Evolutionary conservation across 2,797 vertebrate genomes (phyloP), one percentile per base, ranked within the genome.

Genomic region (Scomberomorus guttatus): DNA sequence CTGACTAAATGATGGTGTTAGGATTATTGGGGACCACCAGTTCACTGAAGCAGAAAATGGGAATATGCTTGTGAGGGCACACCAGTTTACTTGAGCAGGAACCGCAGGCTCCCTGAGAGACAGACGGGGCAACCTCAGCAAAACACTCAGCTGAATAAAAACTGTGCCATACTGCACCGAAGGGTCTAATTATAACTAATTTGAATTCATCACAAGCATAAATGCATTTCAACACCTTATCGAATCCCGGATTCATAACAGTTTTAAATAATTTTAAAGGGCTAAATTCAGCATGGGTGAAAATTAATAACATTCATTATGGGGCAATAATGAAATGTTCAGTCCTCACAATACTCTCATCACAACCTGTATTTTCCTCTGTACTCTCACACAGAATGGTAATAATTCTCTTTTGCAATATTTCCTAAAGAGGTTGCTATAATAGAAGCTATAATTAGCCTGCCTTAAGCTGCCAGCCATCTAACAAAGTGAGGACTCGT

Each of bases 21-120:
- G 94, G 94, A 95, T 96, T 95, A 95, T 94, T 94, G 93, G 93
- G 88, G 89, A 92, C 92, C 92, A 82, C 87, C 92, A 92, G 94
- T 91, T 95, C 94, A 95, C 77, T 94, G 94, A 94, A 95, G 95
- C 94, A 89, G 94, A 94, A 96, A 96, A 96, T 96, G 90, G 93
- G 94, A 95, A 95, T 93, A 89, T 92, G 92, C 89, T 92, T 91
- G 89, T 84, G 84, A 94, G 91, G 92, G 85, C 89, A 48, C 83
- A 84, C 83, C 87, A 65, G 94, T 93, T 92, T 92, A 92, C 87
- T 89, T 88, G 88, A 89, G 89, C 77, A 82, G 84, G 91, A 92
- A 87, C 84, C 34, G 48, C 83, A 76, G 85, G 80, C 89, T 91
- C 89, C 84, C 83, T 57, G 75, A 84, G 82, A 85, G 88, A 87